These are phyloP conservation scores for Doryteuthis pealeii DNA, from an alignment of 1,140 invertebrate species.

Conservation along the genomic window DNA sequence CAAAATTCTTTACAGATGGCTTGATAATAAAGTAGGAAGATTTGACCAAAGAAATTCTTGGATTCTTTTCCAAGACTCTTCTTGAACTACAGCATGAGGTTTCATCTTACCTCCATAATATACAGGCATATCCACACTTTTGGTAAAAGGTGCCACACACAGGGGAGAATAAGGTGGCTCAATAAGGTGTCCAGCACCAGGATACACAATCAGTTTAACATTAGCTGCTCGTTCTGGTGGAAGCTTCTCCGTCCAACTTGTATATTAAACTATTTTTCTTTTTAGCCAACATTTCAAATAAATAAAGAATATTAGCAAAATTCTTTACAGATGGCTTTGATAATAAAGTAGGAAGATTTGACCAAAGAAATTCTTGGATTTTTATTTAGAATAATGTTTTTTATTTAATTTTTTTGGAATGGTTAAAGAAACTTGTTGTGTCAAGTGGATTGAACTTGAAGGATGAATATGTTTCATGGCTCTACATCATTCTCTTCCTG, in stretches of 20 bases:
- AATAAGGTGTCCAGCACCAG: constrained; percentile 41
- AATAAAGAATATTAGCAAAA: too few relatives aligned
- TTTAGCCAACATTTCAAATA: too few relatives aligned
- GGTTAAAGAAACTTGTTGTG: too few relatives aligned
- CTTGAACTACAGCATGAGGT: constrained; percentile 37
- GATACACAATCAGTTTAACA: constrained; percentile 29
- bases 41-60: constrained; percentile 19
- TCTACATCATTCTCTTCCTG: too few relatives aligned
- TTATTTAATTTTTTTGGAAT: too few relatives aligned
- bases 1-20: too few relatives aligned
- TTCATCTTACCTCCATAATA: background rate
- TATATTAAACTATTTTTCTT: too few relatives aligned
- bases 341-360: background rate
- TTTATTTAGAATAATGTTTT: too few relatives aligned
- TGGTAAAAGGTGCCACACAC: background rate
- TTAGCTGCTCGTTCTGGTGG: constrained; percentile 20
- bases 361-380: constrained; percentile 26
- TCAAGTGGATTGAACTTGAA: too few relatives aligned
- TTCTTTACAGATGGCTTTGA: too few relatives aligned
- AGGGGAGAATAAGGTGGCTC: constrained; percentile 40
- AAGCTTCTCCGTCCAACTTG: constrained; percentile 17
- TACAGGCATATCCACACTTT: background rate
- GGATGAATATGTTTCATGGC: too few relatives aligned
- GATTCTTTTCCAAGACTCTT: constrained; percentile 37
- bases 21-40: background rate